Evolutionary conservation across 53 echinoderm and acorn worm species (phyloP), one percentile per base, ranked within the genome.

Genomic region (Temnopleurus reevesii): DNA sequence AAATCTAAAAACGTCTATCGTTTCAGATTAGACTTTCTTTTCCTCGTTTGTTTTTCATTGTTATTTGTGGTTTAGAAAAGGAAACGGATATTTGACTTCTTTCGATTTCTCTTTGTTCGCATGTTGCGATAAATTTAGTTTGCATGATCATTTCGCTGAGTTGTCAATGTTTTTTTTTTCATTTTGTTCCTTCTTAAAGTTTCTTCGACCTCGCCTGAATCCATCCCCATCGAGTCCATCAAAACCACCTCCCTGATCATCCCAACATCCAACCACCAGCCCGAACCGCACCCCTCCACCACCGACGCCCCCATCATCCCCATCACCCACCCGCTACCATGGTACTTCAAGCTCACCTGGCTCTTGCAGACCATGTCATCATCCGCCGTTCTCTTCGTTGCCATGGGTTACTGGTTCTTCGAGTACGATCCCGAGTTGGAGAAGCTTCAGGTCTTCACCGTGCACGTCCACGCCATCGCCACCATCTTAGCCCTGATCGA

Each of bases 261-360:
- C 34, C 35, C 83, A 5, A 2, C 83, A 13, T 31, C 83, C 4
- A 38, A 3, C 51, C 10, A 47, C n/a, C 83, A 18, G 53, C 8
- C 83, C 30, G 83, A 47, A 15, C 46, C 17, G 12, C 46, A 79
- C 46, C 28, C 51, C 46, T 47, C 54, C 83, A 33, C 10, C 33
- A 1, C 21, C 55, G 15, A 6, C 21, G 60, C 6, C 60, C 12
- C 10, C 60, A 24, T 59, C 10, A 24, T 19, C 12, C n/a, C n/a
- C n/a, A n/a, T n/a, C n/a, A 55, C 4, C 47, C 79, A 47, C 60
- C 77, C 86, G 54, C 64, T 95, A 46, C 93, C 95, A 45, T 95
- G 95, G 93, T 95, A 91, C 83, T 91, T 93, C 87, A 93, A 91
- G 54, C 33, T 95, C 45, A 91, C 93, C 36, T 93, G 93, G 95